Evolutionary conservation across 2,797 vertebrate species (phyloP).

Genomic region (Rhyacichthys aspro): DNA sequence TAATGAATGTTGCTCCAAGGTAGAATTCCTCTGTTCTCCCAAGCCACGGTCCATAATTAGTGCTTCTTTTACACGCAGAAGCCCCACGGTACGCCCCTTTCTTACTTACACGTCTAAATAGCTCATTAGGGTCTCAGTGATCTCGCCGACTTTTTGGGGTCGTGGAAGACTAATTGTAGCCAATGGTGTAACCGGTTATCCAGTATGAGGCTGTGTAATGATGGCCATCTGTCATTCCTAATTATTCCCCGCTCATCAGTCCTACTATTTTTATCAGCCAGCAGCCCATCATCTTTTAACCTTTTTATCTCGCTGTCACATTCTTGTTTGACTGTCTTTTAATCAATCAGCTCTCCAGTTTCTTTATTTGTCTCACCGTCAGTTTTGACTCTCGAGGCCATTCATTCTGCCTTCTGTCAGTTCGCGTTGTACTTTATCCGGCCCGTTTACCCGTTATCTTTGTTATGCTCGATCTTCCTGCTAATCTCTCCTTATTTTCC

Average conservation of each 20-base stretch:
- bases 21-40: slow-evolving; percentile 13
- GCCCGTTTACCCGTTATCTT: slow-evolving; percentile 15
- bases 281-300: slow-evolving; percentile 21
- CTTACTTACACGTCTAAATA: slow-evolving; percentile 33
- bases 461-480: slow-evolving; percentile 8
- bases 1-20: slow-evolving; percentile 37
- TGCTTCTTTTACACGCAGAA: slow-evolving; percentile 19
- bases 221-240: slow-evolving; percentile 60
- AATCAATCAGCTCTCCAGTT: slow-evolving; percentile 13
- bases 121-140: slow-evolving; percentile 38
- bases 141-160: slow-evolving; percentile 51
- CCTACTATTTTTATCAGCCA: slow-evolving; percentile 45
- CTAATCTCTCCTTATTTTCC: slow-evolving; percentile 16
- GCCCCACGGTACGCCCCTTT: slow-evolving; percentile 26
- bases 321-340: slow-evolving; percentile 12
- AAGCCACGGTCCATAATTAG: slow-evolving; percentile 30
- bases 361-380: slow-evolving; percentile 9
- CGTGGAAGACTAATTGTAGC: slow-evolving; percentile 54
- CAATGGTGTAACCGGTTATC: slow-evolving; percentile 20
- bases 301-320: slow-evolving; percentile 30
- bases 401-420: neutral
- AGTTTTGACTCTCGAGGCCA: slow-evolving; percentile 5
- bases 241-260: slow-evolving; percentile 36
- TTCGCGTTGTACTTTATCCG: slow-evolving; percentile 10
- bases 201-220: slow-evolving; percentile 31